Evolutionary conservation across 1,140 invertebrate genomes (phyloP).

Genomic region (Physella acuta): DNA sequence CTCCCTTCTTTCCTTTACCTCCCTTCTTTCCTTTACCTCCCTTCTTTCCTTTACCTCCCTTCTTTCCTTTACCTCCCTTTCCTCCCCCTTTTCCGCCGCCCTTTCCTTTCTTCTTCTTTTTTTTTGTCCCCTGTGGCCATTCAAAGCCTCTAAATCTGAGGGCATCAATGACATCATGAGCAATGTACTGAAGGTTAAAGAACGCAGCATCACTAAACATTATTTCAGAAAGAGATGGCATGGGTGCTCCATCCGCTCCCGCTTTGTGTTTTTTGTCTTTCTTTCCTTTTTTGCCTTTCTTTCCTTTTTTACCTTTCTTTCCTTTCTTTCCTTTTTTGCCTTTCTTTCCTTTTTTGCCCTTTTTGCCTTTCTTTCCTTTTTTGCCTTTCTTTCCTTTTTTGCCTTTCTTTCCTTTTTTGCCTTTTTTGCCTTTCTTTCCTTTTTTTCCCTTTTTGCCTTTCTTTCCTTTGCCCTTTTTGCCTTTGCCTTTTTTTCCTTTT

Average conservation of each 20-base stretch:
- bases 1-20: constrained; percentile 41
- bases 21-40: background rate
- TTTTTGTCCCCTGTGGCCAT: constrained; percentile 41
- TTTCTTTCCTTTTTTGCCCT: constrained; percentile 2
- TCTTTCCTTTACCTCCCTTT: constrained; percentile 40
- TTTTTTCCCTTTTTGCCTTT: constrained; percentile 1
- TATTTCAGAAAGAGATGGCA: background rate
- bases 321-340: constrained; percentile 8
- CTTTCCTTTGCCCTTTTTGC: constrained; percentile 1
- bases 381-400: constrained; percentile 5
- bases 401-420: constrained; percentile 1
- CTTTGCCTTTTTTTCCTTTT: background rate
- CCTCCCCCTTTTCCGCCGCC: constrained; percentile 24
- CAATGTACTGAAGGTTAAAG: constrained; percentile 52
- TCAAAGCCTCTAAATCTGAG: constrained; percentile 47
- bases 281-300: constrained; percentile 1
- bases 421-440: background rate
- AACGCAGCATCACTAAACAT: constrained; percentile 47
- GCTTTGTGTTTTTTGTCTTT: background rate
- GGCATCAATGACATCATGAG: constrained; percentile 48
- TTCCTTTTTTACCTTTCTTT: background rate
- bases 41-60: background rate
- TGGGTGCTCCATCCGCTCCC: background rate
- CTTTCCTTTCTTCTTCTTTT: constrained; percentile 36
- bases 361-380: constrained; percentile 2